phyloP scores from a whole-genome alignment of 2,797 vertebrate genomes.

The Mycteria americana region DNA sequence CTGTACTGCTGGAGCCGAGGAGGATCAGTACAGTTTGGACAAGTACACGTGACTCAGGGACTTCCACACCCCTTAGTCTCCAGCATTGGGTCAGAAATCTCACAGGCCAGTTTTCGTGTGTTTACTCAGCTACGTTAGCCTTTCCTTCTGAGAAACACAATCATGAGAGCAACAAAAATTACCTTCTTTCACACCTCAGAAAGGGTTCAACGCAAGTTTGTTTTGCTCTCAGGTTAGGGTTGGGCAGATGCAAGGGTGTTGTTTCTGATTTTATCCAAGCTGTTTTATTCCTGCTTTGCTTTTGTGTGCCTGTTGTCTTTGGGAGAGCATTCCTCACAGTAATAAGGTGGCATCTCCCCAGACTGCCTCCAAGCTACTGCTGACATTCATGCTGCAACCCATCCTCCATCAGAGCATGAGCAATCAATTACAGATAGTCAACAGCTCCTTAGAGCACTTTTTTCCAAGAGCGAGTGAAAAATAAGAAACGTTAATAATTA shows the following conservation, averaged over 20 bases:
- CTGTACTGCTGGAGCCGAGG: fast-evolving
- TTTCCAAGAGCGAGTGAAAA: background rate
- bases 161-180: background rate
- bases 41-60: fast-evolving
- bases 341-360: slow-evolving; percentile 37
- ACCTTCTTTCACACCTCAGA: background rate
- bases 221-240: slow-evolving; percentile 10
- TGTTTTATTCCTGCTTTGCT: slow-evolving; percentile 9
- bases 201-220: background rate
- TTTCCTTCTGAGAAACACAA: background rate
- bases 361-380: background rate
- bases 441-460: background rate
- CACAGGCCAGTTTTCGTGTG: background rate
- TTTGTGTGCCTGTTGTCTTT: background rate
- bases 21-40: background rate
- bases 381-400: slow-evolving; percentile 42
- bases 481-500: background rate
- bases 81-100: background rate
- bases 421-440: slow-evolving; percentile 10
- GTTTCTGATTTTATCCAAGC: slow-evolving; percentile 34
- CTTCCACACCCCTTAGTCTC: background rate
- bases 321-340: background rate
- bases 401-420: background rate
- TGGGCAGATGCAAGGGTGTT: background rate
- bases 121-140: background rate